phyloP scores from a whole-genome alignment of 2,113 vertebrate species.

The Caranx melampygus region DNA sequence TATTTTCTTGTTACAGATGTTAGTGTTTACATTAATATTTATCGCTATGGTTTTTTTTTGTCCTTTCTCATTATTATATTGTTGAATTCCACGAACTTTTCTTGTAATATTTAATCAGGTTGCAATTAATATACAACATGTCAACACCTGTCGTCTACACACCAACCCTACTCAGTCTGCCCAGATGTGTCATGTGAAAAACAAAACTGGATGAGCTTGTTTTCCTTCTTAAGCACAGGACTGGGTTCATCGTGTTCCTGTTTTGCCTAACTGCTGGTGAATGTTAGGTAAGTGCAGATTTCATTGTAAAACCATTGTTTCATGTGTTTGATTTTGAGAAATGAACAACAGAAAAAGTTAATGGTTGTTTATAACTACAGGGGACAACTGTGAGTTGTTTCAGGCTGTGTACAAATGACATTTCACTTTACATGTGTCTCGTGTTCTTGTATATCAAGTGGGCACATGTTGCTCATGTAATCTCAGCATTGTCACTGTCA shows the following conservation, averaged over 20 bases:
- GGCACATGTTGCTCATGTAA: neutral
- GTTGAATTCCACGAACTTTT: fast-evolving
- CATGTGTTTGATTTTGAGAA: neutral
- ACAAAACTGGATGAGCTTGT: constrained; percentile 12
- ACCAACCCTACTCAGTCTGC: neutral
- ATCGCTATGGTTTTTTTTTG: too few species aligned
- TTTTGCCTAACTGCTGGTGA: neutral
- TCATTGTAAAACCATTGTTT: neutral
- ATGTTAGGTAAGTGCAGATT: neutral
- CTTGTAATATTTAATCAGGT: too few species aligned
- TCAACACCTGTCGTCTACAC: neutral
- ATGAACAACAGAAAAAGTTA: neutral
- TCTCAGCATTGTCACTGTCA: neutral
- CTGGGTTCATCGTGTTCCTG: neutral
- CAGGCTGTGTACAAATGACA: too few species aligned
- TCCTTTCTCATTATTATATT: neutral
- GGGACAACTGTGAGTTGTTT: neutral
- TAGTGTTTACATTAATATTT: too few species aligned
- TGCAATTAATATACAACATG: neutral
- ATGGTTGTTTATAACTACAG: neutral
- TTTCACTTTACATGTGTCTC: neutral
- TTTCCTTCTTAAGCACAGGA: neutral
- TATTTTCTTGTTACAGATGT: too few species aligned
- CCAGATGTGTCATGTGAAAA: neutral
- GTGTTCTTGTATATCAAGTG: neutral